Evolutionary conservation across 2,888 invertebrate genomes (phyloP).

Genomic region (Drosophila yooni): DNA sequence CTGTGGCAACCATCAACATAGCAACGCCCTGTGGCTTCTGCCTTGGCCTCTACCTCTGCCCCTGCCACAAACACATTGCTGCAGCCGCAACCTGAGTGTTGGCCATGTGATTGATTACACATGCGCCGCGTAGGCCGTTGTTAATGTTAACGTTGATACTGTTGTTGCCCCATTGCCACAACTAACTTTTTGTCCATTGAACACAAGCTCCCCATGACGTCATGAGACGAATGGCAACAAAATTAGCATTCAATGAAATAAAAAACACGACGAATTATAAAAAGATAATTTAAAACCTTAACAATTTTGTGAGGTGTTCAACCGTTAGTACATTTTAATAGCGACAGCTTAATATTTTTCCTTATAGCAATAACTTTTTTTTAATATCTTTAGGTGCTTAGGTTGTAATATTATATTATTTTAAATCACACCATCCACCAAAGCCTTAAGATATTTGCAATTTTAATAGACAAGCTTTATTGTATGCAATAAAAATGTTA

Average conservation of each 20-base stretch:
- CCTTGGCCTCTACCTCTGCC: slow-evolving; percentile 45
- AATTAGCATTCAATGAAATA: slow-evolving; percentile 8
- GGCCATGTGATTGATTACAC: slow-evolving; percentile 74
- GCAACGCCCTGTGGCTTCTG: slow-evolving; percentile 69
- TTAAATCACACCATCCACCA: neutral
- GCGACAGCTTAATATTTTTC: slow-evolving; percentile 7
- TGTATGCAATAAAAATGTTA: neutral
- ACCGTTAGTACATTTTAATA: slow-evolving; percentile 8
- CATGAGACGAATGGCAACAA: slow-evolving; percentile 15
- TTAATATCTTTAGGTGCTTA: slow-evolving; percentile 7
- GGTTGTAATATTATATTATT: slow-evolving; percentile 4
- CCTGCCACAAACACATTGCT: slow-evolving; percentile 8
- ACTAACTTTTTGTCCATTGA: slow-evolving; percentile 6
- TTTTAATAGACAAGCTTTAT: neutral
- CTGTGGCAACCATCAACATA: slow-evolving; percentile 70
- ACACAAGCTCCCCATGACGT: slow-evolving; percentile 18
- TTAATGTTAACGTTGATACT: slow-evolving; percentile 48
- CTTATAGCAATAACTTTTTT: slow-evolving; percentile 14
- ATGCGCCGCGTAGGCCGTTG: slow-evolving; percentile 67
- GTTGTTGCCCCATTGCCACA: slow-evolving; percentile 52
- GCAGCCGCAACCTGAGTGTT: slow-evolving; percentile 29
- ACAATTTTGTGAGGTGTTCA: slow-evolving; percentile 6
- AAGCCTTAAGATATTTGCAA: neutral
- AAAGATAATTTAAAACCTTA: neutral
- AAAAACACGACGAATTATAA: neutral